These are phyloP conservation scores for Crypturellus undulatus DNA, from an alignment of 2,113 vertebrate genomes.

Conservation along the genomic window DNA sequence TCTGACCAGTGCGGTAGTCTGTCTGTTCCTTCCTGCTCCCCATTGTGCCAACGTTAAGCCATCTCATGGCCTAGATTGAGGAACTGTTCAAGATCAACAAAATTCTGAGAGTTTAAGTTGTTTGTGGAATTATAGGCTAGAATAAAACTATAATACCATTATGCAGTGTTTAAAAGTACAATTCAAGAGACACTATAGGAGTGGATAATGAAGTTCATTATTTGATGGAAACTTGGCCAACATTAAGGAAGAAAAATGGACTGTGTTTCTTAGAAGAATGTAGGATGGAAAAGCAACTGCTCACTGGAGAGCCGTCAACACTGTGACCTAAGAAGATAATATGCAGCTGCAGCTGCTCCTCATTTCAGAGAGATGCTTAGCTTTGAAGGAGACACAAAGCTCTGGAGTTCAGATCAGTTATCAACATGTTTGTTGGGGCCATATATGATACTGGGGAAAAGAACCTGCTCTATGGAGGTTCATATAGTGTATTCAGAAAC, in stretches of 20 bases:
- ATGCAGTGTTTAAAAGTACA: background rate
- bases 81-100: background rate
- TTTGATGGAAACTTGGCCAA: background rate
- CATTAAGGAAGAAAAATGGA: background rate
- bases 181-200: background rate
- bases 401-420: background rate
- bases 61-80: accelerated
- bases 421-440: background rate
- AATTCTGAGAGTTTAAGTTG: background rate
- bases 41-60: background rate
- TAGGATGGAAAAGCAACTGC: background rate
- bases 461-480: background rate
- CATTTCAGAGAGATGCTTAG: background rate
- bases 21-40: background rate
- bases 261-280: background rate
- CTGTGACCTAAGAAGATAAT: background rate
- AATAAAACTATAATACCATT: background rate
- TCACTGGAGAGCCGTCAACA: background rate
- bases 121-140: background rate
- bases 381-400: background rate
- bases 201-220: background rate
- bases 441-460: background rate
- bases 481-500: background rate
- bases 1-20: background rate
- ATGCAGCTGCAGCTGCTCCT: conserved; percentile 5